Conservation (phyloP, 64 coral and sea anemone genomes). For the Pocillopora verrucosa region DNA sequence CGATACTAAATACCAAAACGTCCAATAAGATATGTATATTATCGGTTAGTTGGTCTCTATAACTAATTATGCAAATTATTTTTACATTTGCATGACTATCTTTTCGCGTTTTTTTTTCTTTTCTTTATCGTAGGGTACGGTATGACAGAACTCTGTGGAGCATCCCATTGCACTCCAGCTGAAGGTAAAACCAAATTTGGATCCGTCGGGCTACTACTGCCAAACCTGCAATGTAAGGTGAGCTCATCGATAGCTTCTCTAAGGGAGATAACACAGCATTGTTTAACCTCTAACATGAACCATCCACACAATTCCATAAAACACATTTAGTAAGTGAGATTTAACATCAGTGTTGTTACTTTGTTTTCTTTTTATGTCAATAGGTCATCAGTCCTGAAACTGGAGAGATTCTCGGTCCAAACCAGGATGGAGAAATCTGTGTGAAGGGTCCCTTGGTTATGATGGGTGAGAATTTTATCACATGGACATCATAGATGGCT, state of each 20-base stretch:
- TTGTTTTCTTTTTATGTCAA: neutral
- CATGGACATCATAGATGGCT: neutral
- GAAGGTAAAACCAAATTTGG: constrained; percentile 5
- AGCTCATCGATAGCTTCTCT: neutral
- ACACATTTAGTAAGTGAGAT: too few species aligned
- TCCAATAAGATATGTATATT: too few species aligned
- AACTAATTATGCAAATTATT: neutral
- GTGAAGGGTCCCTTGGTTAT: constrained; percentile 76
- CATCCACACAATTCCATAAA: too few species aligned
- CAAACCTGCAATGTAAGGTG: constrained; percentile 7
- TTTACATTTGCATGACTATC: neutral
- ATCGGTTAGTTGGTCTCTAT: too few species aligned
- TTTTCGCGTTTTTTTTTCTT: neutral
- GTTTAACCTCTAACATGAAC: neutral
- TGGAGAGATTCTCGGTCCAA: constrained; percentile 53
- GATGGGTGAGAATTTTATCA: constrained; percentile 53
- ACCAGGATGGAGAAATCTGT: constrained; percentile 87
- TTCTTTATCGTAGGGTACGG: neutral
- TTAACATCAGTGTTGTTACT: neutral
- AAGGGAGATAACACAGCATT: neutral
- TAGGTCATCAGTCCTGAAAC: constrained; percentile 66
- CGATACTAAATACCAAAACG: too few species aligned
- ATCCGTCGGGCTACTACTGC: neutral
- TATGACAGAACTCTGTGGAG: neutral
- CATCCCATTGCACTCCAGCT: neutral